Conservation (phyloP, 2,888 invertebrate species). For the Ochlodes sylvanus region DNA sequence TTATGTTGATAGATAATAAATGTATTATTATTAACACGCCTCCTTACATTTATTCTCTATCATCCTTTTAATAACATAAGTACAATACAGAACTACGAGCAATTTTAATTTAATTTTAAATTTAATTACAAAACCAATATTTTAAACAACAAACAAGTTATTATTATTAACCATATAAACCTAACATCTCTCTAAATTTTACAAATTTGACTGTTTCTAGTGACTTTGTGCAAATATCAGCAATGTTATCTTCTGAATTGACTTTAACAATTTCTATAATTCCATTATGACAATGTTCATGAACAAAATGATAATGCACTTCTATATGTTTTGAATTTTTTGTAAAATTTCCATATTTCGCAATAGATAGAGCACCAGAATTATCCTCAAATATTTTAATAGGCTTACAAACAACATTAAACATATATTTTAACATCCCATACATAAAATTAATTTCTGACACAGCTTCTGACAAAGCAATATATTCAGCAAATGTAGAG, state of each 20-base stretch:
- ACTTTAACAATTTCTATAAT: constrained; percentile 51
- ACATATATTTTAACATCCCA: constrained; percentile 34
- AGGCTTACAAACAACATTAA: constrained; percentile 35
- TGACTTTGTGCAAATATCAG: constrained; percentile 46
- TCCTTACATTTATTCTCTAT: constrained; percentile 9
- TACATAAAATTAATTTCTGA: constrained; percentile 34
- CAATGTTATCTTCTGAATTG: constrained; percentile 43
- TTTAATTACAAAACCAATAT: background rate
- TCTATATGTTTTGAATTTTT: constrained; percentile 44
- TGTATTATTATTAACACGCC: constrained; percentile 3
- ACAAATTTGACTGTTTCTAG: constrained; percentile 40
- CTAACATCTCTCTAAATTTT: constrained; percentile 16
- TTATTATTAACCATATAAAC: background rate
- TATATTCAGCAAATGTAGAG: constrained; percentile 41
- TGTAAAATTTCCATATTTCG: constrained; percentile 45
- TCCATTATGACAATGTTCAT: constrained; percentile 49
- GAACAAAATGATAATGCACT: constrained; percentile 43
- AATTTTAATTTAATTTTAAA: background rate
- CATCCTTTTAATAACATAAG: background rate
- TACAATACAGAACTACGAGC: background rate
- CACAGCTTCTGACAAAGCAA: constrained; percentile 38
- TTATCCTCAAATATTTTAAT: constrained; percentile 44
- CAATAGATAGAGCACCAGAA: constrained; percentile 42
- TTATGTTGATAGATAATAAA: too few relatives aligned
- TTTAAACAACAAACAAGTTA: too few relatives aligned